These are phyloP conservation scores for Maccullochella peelii DNA, from an alignment of 2,113 vertebrate species.

Conservation along the genomic window DNA sequence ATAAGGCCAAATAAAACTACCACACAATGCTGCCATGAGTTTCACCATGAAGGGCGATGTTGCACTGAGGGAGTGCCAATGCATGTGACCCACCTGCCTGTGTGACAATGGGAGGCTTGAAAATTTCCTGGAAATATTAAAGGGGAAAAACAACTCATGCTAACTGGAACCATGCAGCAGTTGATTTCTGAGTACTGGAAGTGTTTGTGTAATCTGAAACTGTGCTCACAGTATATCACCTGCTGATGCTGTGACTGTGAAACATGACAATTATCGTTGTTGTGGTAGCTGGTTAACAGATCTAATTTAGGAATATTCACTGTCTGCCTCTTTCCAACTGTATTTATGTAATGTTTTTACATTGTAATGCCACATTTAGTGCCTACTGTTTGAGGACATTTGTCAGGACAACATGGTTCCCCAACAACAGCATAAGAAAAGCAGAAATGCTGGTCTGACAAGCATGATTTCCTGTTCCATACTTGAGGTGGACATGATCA, in stretches of 20 bases:
- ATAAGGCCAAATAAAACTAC: not conserved
- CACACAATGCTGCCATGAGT: not conserved
- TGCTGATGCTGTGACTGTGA: not conserved
- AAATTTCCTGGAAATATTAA: constrained; percentile 27
- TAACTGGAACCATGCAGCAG: not conserved
- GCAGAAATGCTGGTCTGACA: not conserved
- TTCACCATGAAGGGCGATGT: not conserved
- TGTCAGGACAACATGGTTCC: not conserved
- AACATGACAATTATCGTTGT: not conserved
- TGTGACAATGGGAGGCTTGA: constrained; percentile 7
- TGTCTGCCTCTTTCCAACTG: not conserved
- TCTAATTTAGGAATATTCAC: not conserved
- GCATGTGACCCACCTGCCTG: not conserved
- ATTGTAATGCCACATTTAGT: not conserved
- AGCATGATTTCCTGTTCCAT: not conserved
- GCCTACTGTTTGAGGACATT: not conserved
- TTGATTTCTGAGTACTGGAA: not conserved
- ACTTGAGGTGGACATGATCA: not conserved
- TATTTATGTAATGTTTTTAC: not conserved
- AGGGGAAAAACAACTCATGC: not conserved
- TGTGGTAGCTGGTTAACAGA: not conserved
- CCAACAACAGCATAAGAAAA: not conserved
- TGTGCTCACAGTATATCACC: not conserved
- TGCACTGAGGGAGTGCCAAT: constrained; percentile 11
- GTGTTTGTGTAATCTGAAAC: constrained; percentile 8